Evolutionary conservation across 2,113 vertebrate species (phyloP), one percentile per base, ranked within the genome.

Genomic region (Oryzias javanicus): DNA sequence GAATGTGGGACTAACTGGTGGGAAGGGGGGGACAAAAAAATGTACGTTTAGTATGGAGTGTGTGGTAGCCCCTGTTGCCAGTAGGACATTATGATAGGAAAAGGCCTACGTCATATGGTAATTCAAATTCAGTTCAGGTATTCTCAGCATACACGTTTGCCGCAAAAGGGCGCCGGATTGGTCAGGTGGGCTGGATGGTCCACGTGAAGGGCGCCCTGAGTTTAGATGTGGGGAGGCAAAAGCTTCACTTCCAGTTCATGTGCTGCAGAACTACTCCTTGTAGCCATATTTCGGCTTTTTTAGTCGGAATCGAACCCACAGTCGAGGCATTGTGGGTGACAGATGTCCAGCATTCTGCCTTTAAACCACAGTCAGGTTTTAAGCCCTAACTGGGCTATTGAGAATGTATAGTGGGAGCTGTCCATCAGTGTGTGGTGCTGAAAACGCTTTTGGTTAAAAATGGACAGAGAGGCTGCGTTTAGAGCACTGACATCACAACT

Each of bases 101-200:
- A 81, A 70, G 73, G 74, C 83, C 80, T 83, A 89, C 87, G 87
- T 89, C 87, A 89, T 89, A 80, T 86, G 87, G 76, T 89, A 74
- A 89, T 89, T 89, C 85, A 87, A 80, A 89, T 89, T 89, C 87
- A 87, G 83, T 86, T 87, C 87, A 89, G 87, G 83, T 89, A 87
- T 83, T 77, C 80, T 80, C 82, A 73, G 76, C 78, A 82, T 83
- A 76, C 80, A 85, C 85, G 80, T 87, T 89, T 89, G 83, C 87
- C 85, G 78, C 84, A 62, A 82, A 76, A 67, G 54, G 71, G 74
- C 65, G 65, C 64, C 51, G 72, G 78, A 80, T 83, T 82, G 83
- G 80, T 83, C 81, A 83, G 81, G 78, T 82, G 85, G 72, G 22
- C 67, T 62, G 64, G 50, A 67, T 70, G 67, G 57, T 63, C 65